These are phyloP conservation scores for Dendroctonus ponderosae DNA, from an alignment of 1,140 invertebrate genomes.

Conservation along the genomic window DNA sequence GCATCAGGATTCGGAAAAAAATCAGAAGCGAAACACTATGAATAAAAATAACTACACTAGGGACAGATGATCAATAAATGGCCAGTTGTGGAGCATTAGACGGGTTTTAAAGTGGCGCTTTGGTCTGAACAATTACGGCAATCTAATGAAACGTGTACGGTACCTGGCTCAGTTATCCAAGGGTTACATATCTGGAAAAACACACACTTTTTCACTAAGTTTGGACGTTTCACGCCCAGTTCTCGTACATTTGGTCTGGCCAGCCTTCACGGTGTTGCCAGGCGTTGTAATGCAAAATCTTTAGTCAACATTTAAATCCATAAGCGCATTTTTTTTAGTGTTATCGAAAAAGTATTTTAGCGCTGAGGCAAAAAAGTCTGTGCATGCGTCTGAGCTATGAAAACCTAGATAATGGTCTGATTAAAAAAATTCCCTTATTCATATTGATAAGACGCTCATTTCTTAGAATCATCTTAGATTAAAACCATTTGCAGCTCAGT, in stretches of 20 bases:
- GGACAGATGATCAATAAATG: conserved; percentile 20
- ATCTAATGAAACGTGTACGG: conserved; percentile 7
- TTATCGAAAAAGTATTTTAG: too few species aligned
- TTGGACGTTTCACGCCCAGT: conserved; percentile 37
- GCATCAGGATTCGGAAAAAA: background rate
- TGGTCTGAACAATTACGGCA: background rate
- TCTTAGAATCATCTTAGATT: too few species aligned
- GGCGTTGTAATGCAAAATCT: background rate
- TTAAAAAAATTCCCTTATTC: too few species aligned
- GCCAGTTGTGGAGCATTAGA: background rate
- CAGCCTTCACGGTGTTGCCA: conserved; percentile 8
- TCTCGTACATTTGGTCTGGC: conserved; percentile 31
- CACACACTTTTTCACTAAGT: conserved; percentile 31
- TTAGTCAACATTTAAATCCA: background rate
- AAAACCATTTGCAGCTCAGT: too few species aligned
- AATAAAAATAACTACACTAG: conserved; percentile 25
- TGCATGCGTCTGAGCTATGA: too few species aligned
- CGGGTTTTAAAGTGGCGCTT: background rate
- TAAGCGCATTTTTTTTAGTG: too few species aligned
- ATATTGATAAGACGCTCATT: too few species aligned
- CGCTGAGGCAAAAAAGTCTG: too few species aligned
- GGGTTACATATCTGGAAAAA: conserved; percentile 38
- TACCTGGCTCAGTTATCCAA: conserved; percentile 32
- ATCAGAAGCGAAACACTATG: background rate
- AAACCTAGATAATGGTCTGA: too few species aligned